Base-by-base conservation (phyloP, 2,888 invertebrate species). In the Sisyra terminalis region DNA sequence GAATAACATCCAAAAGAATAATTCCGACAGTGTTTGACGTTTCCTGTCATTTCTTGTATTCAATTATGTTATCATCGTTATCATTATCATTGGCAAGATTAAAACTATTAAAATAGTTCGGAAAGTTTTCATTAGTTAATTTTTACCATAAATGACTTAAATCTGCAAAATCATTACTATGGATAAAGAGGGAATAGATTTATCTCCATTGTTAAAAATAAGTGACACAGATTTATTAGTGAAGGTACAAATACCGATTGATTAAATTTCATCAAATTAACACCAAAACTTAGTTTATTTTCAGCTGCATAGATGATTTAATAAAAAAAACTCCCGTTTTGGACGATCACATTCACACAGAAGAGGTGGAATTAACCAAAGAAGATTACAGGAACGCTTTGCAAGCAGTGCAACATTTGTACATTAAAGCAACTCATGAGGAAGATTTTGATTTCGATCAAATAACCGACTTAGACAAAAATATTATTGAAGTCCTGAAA, bases 291-390 rank as follows among this genome's bases (percentile, higher is more conserved):
- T 48, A 64, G 64, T 63, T 63, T 53, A 43, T 64, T 30, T 60
- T 63, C 45, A 49, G 53, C 17, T 58, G 57, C 44, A 53, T 63
- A 7, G 59, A 61, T 45, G 56, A 57, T 46, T 50, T 59, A 43
- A 50, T 57, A 11, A 53, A 50, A 14, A 49, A 50, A 45, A 53
- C 50, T 47, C 47, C 45, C 29, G 45, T 50, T 8, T 50, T 50
- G 40, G 55, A 54, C 45, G 51, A 55, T 39, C 55, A 52, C 39
- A 55, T 53, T 47, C 57, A 51, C 43, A 53, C 51, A 39, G 5
- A 24, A 24, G 58, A 58, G 46, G 52, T 59, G 43, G 58, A 60
- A 48, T 60, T 58, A 57, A 57, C 57, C 3, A 46, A 49, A 16
- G 55, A 57, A 11, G 59, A 61, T 46, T 54, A 51, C 35, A 46